Evolutionary conservation across 2,113 vertebrate genomes (phyloP).

Genomic region (Spilogale gracilis): DNA sequence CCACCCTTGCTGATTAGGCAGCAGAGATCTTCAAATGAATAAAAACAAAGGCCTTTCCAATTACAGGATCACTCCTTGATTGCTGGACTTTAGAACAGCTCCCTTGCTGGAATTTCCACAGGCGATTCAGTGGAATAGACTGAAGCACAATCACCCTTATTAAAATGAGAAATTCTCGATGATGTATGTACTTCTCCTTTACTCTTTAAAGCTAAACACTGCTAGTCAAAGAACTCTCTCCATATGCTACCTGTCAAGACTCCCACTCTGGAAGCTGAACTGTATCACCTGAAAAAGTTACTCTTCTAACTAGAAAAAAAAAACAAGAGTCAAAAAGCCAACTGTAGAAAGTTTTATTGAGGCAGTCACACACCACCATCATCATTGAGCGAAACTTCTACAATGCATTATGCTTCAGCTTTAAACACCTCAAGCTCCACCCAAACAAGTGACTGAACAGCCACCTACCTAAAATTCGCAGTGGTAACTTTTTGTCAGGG

Average conservation of each 20-base stretch:
- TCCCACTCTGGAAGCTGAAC: neutral
- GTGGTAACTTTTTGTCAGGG: neutral
- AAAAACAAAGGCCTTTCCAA: neutral
- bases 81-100: neutral
- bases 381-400: neutral
- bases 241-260: neutral
- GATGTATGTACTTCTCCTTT: neutral
- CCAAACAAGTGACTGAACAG: neutral
- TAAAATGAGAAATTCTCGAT: neutral
- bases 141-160: neutral
- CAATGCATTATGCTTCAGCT: neutral
- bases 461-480: neutral
- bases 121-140: neutral
- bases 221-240: neutral
- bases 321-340: neutral
- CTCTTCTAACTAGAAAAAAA: neutral
- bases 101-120: neutral
- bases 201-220: neutral
- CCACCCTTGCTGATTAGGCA: neutral
- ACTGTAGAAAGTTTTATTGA: neutral
- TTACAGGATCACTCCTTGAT: neutral
- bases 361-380: neutral
- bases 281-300: neutral
- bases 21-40: slow-evolving; percentile 15
- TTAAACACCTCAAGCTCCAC: neutral